phyloP scores from a whole-genome alignment of 2,888 invertebrate species.

The Theodoxus fluviatilis region DNA sequence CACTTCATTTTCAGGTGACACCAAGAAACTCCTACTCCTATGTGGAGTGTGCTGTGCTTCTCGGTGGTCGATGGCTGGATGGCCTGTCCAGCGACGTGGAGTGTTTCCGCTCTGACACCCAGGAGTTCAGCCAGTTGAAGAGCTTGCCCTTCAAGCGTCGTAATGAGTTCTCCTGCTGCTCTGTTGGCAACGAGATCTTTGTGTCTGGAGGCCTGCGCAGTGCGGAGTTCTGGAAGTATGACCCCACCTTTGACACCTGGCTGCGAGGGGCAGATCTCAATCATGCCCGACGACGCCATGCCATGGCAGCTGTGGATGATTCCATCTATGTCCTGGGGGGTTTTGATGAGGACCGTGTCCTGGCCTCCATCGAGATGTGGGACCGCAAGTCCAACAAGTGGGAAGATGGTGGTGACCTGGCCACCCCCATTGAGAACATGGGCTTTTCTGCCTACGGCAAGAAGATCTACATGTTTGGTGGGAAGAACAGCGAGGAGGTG shows the following conservation, averaged over 20 bases:
- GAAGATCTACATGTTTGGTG: constrained; percentile 55
- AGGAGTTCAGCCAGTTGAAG: constrained; percentile 49
- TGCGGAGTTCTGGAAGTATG: constrained; percentile 59
- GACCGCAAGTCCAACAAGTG: constrained; percentile 48
- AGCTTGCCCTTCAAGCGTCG: constrained; percentile 55
- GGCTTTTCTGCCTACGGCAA: constrained; percentile 52
- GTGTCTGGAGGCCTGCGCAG: constrained; percentile 57
- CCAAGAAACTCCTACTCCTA: constrained; percentile 46
- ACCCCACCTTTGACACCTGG: constrained; percentile 55
- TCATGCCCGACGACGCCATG: constrained; percentile 53
- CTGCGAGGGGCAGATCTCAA: constrained; percentile 49
- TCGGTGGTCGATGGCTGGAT: constrained; percentile 54
- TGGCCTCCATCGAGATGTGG: constrained; percentile 55
- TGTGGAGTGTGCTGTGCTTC: constrained; percentile 50
- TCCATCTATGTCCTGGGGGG: constrained; percentile 55
- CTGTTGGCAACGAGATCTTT: constrained; percentile 54
- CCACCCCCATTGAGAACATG: constrained; percentile 58
- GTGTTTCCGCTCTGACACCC: constrained; percentile 48
- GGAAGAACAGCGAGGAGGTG: constrained; percentile 57
- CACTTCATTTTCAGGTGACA: constrained; percentile 39
- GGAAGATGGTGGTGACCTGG: constrained; percentile 47
- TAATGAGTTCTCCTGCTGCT: constrained; percentile 56
- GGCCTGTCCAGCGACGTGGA: constrained; percentile 58
- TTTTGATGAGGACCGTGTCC: constrained; percentile 56
- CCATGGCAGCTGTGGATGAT: constrained; percentile 56